A percentile compares a stretch with the other conserved stretches of the same genome.
phyloP scores from a whole-genome alignment of 2,113 vertebrate species.

The Chrysemys picta region DNA sequence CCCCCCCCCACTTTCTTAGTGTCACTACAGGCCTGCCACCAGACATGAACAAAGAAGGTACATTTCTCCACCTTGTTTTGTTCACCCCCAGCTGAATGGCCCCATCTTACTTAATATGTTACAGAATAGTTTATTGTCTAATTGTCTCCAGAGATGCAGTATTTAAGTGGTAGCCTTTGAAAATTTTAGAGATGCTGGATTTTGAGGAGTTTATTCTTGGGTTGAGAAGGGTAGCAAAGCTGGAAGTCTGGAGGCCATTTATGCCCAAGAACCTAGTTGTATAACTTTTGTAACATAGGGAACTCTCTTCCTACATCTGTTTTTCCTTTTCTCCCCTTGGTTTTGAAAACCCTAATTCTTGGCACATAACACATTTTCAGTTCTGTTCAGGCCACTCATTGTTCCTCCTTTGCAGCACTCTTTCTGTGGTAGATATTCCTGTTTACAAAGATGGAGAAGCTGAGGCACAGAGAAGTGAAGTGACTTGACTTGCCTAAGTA shows the following conservation, averaged over 20 bases:
- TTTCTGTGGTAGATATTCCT: not conserved
- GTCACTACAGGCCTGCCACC: no score
- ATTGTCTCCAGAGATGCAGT: not conserved
- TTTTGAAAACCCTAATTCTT: not conserved
- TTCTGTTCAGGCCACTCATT: not conserved
- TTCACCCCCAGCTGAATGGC: not conserved
- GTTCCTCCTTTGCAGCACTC: no score
- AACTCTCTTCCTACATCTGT: not conserved
- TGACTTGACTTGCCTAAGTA: not conserved
- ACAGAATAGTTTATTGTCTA: not conserved
- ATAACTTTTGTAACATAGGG: not conserved
- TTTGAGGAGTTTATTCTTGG: not conserved
- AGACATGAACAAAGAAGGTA: not conserved
- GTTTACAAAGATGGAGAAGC: not conserved
- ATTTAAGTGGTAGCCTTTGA: not conserved
- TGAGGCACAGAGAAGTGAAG: not conserved
- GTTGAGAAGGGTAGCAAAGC: not conserved
- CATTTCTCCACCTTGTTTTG: not conserved
- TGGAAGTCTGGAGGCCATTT: not conserved
- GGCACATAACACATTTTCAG: accelerated
- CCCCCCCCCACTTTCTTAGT: no score
- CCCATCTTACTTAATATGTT: not conserved
- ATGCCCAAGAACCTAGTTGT: not conserved
- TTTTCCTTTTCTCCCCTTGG: not conserved
- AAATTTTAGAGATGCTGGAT: not conserved